Conservation (phyloP, 1,140 invertebrate genomes). For the Drosophila nannoptera region DNA sequence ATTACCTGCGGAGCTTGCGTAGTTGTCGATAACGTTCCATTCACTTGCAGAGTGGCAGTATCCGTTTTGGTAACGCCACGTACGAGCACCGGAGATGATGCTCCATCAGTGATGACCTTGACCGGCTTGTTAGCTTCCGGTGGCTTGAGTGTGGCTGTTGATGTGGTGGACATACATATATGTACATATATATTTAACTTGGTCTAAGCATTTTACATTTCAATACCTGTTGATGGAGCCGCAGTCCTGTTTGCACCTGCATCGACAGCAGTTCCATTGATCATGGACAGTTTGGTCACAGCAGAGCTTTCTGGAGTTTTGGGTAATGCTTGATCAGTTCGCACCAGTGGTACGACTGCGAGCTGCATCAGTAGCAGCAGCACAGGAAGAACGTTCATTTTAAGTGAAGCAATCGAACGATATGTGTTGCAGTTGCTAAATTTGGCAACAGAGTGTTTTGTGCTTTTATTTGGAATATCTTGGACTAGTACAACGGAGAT, state of each 20-base stretch:
- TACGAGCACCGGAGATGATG: neutral
- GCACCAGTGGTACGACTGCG: neutral
- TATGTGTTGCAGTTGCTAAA: conserved; percentile 16
- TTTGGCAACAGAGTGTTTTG: conserved; percentile 24
- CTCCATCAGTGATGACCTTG: neutral
- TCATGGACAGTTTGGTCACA: neutral
- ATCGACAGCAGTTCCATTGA: neutral
- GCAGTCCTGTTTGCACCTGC: neutral
- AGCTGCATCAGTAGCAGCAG: conserved; percentile 27
- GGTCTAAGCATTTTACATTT: neutral
- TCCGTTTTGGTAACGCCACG: conserved; percentile 26
- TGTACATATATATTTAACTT: neutral
- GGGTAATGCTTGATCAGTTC: conserved; percentile 1
- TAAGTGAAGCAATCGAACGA: neutral
- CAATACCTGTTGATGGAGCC: neutral
- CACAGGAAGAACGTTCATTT: conserved; percentile 36
- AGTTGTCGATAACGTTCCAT: neutral
- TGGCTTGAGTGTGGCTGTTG: neutral
- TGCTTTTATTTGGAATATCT: conserved; percentile 23
- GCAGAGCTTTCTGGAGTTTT: neutral
- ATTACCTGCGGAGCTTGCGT: neutral
- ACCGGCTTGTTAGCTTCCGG: neutral
- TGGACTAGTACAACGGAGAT: conserved; percentile 13
- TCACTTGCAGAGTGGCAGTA: neutral
- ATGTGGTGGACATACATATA: neutral